phyloP scores from a whole-genome alignment of 2,113 vertebrate genomes.

The Lepus timidus region DNA sequence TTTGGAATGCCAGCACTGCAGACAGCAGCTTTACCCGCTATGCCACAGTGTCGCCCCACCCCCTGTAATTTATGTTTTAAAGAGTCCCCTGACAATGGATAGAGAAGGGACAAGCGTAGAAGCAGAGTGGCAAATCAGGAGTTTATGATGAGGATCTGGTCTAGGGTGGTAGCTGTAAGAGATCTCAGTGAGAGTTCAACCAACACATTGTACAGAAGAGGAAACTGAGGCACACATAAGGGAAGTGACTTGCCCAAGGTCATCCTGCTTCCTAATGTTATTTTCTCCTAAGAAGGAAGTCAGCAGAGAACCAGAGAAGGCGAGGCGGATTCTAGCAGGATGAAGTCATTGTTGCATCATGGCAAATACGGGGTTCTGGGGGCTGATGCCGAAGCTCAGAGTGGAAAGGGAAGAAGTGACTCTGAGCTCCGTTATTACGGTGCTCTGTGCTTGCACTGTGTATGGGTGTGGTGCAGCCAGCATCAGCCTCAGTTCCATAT shows the following conservation, averaged over 20 bases:
- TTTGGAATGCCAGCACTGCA: too few species aligned
- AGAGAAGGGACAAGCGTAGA: background rate
- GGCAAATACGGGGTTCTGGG: conserved; percentile 26
- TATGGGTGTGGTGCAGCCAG: background rate
- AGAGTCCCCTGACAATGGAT: background rate
- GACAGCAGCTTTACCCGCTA: too few species aligned
- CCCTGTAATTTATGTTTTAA: background rate
- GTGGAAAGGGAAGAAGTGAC: conserved; percentile 24
- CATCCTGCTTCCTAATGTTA: background rate
- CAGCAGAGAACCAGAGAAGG: conserved; percentile 24
- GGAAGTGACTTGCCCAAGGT: conserved; percentile 2
- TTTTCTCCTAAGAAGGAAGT: background rate
- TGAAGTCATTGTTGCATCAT: background rate
- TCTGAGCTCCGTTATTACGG: conserved; percentile 21
- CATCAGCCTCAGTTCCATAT: background rate
- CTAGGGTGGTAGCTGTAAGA: background rate
- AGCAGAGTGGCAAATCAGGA: background rate
- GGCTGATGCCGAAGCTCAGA: background rate
- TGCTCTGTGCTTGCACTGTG: background rate
- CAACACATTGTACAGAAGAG: background rate
- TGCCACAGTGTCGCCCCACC: too few species aligned
- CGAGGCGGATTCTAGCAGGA: background rate
- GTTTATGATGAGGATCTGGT: background rate
- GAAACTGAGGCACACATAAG: conserved; percentile 7
- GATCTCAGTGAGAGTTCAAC: background rate